Evolutionary conservation across 1,140 invertebrate species (phyloP).

Genomic region (Colletes latitarsis): DNA sequence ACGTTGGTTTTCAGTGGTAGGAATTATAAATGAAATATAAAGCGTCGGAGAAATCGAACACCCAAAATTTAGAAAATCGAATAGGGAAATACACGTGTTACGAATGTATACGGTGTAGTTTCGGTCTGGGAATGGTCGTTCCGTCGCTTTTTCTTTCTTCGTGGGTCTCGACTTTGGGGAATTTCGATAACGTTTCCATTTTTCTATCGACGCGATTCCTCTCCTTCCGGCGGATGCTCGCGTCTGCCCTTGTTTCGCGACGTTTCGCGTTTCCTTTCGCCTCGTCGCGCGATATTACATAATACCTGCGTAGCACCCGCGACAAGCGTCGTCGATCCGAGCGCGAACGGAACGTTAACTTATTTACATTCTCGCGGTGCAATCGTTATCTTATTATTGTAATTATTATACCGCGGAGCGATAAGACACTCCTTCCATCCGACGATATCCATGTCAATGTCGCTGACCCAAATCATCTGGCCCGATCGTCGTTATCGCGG

Average conservation of each 20-base stretch:
- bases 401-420: constrained; percentile 33
- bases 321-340: not conserved
- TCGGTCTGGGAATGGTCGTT: no score
- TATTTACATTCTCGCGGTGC: constrained; percentile 60
- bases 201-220: not conserved
- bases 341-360: constrained; percentile 21
- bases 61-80: no score
- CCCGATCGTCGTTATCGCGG: constrained; percentile 37
- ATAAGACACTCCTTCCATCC: constrained; percentile 6
- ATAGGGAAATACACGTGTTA: no score
- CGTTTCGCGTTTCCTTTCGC: not conserved
- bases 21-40: no score
- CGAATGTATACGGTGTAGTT: no score
- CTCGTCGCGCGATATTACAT: constrained; percentile 16
- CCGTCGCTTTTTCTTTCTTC: no score
- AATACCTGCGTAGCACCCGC: constrained; percentile 19
- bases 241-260: not conserved
- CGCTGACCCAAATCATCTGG: constrained; percentile 57
- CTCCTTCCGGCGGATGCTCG: not conserved
- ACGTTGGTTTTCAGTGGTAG: no score
- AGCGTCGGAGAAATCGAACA: no score
- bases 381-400: constrained; percentile 62
- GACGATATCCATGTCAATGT: constrained; percentile 42
- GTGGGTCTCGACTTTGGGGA: not conserved
- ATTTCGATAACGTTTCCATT: not conserved